Percentiles rank a stretch among this genome's conserved stretches.
Conservation (phyloP, 2,888 invertebrate genomes). For the Monoplex corrugatus region DNA sequence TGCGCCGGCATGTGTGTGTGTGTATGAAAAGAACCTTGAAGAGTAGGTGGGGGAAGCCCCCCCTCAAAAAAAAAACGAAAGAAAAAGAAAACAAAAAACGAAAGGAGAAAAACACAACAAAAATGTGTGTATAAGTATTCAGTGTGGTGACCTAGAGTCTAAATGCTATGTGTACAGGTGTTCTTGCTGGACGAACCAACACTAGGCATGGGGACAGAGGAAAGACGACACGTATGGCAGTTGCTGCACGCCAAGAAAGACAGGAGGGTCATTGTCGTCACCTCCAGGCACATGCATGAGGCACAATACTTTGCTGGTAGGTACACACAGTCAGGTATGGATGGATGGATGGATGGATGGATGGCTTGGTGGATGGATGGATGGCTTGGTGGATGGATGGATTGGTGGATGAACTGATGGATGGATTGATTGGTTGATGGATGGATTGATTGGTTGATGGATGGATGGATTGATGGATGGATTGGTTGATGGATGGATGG, state of each 20-base stretch:
- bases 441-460: background rate
- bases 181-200: constrained; percentile 36
- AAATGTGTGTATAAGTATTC: no score
- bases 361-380: no score
- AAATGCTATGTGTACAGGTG: constrained; percentile 34
- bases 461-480: background rate
- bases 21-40: background rate
- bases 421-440: background rate
- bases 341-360: background rate
- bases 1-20: background rate
- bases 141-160: no score
- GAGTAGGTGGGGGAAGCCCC: no score
- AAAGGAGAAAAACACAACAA: no score
- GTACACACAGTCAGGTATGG: background rate
- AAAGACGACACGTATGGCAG: background rate
- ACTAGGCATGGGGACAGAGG: constrained; percentile 7
- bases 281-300: constrained; percentile 32
- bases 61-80: no score
- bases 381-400: no score
- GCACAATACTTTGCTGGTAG: constrained; percentile 38
- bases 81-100: no score
- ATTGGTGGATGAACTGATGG: no score
- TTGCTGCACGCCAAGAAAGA: constrained; percentile 37
- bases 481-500: background rate
- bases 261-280: constrained; percentile 19